phyloP scores from a whole-genome alignment of 2,113 vertebrate genomes.

The Morone chrysops region DNA sequence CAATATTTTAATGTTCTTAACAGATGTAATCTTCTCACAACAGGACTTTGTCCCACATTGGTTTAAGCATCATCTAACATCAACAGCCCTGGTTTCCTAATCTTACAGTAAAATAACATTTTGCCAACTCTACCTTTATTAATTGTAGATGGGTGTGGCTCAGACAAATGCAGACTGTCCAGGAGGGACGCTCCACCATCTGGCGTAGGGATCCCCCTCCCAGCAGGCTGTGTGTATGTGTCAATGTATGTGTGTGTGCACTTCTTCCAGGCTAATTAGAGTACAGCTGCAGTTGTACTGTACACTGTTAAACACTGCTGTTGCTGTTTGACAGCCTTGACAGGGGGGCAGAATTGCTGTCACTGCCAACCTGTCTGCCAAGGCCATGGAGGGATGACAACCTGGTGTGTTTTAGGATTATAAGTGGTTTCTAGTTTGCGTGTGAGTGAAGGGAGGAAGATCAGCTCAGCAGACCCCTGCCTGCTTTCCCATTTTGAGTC shows the following conservation, averaged over 20 bases:
- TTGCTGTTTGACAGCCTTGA: conserved; percentile 55
- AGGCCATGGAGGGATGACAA: conserved; percentile 10
- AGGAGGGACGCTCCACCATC: conserved; percentile 81
- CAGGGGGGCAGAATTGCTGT: conserved; percentile 11
- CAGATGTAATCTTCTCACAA: background rate
- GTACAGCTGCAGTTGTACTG: conserved; percentile 58
- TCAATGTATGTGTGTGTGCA: conserved; percentile 3
- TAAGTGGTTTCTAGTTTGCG: background rate
- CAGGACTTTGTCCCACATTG: background rate
- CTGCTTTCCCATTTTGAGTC: background rate
- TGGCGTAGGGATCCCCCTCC: conserved; percentile 80
- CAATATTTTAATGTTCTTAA: background rate
- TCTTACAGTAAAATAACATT: background rate
- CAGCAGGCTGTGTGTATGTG: conserved; percentile 56
- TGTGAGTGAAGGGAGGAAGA: background rate
- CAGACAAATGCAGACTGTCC: conserved; percentile 71
- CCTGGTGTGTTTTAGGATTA: conserved; percentile 11
- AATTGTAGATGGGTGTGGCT: conserved; percentile 67
- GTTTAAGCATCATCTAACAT: background rate
- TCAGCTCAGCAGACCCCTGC: background rate
- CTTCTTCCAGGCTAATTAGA: conserved; percentile 71
- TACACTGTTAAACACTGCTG: conserved; percentile 55
- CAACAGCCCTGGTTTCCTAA: background rate
- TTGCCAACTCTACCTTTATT: conserved; percentile 40
- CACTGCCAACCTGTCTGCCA: conserved; percentile 16